Conservation (phyloP, 2,888 invertebrate genomes). For the Diplolepis rosae region DNA sequence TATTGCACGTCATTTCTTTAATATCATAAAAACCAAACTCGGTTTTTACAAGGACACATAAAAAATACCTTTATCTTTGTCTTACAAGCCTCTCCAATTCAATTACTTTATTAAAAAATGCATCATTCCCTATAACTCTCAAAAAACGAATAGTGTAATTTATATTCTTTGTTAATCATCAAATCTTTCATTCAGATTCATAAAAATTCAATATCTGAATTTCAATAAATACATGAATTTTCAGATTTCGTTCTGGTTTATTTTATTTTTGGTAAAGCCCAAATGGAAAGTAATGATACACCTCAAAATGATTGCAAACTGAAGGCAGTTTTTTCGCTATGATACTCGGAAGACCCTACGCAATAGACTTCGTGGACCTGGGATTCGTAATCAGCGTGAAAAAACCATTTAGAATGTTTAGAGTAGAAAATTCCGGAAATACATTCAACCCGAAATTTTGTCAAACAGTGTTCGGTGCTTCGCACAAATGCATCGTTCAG, state of each 20-base stretch:
- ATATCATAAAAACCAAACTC: neutral
- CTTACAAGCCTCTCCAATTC: too few relatives aligned
- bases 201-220: neutral
- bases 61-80: too few relatives aligned
- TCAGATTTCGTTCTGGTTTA: neutral
- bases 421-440: neutral
- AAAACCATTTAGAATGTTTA: slow-evolving; percentile 14
- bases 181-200: neutral
- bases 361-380: slow-evolving; percentile 21
- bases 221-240: neutral
- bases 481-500: neutral
- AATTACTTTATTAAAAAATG: neutral
- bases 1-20: neutral
- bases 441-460: slow-evolving; percentile 17
- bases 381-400: slow-evolving; percentile 31
- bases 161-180: neutral
- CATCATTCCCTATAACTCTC: neutral
- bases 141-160: neutral
- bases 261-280: neutral
- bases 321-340: neutral
- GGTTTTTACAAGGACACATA: too few relatives aligned
- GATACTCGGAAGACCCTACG: neutral
- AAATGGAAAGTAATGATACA: neutral
- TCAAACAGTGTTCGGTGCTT: slow-evolving; percentile 17
- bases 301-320: neutral